Evolutionary conservation across 2,888 invertebrate genomes (phyloP).

Genomic region (Tetropium fuscum): DNA sequence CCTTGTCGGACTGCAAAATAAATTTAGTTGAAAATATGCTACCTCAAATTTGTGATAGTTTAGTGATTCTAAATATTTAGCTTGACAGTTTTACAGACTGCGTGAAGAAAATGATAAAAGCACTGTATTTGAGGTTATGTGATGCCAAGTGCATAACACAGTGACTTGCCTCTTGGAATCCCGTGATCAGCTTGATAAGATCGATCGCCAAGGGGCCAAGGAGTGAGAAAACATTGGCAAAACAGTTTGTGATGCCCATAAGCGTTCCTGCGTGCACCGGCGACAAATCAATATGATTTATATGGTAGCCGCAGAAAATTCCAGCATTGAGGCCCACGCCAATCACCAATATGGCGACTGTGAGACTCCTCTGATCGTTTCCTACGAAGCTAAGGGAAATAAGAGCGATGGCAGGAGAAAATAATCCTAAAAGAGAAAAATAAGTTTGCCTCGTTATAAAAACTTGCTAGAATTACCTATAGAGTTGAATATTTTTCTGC

Average conservation of each 20-base stretch:
- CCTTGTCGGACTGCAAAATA: conserved; percentile 70
- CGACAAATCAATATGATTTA: conserved; percentile 84
- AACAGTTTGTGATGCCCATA: conserved; percentile 84
- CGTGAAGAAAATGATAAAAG: background rate
- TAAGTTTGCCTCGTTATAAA: too few species aligned
- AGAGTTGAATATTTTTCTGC: conserved; percentile 73
- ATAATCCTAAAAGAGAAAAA: conserved; percentile 61
- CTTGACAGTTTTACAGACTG: too few species aligned
- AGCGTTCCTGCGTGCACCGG: conserved; percentile 85
- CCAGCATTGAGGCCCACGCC: conserved; percentile 83
- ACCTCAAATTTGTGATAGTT: background rate
- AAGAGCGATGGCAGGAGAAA: conserved; percentile 76
- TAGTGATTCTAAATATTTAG: too few species aligned
- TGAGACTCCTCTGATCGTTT: conserved; percentile 70
- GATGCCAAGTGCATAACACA: background rate
- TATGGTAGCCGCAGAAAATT: conserved; percentile 79
- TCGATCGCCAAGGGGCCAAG: conserved; percentile 79
- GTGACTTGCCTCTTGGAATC: conserved; percentile 73
- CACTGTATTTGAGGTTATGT: background rate
- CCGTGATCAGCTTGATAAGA: conserved; percentile 64
- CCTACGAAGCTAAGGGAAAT: conserved; percentile 70
- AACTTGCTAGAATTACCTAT: conserved; percentile 52
- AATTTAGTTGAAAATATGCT: background rate
- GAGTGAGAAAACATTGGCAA: conserved; percentile 79
- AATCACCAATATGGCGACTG: conserved; percentile 75